phyloP scores from a whole-genome alignment of 2,113 vertebrate species.

The Pleuronectes platessa region DNA sequence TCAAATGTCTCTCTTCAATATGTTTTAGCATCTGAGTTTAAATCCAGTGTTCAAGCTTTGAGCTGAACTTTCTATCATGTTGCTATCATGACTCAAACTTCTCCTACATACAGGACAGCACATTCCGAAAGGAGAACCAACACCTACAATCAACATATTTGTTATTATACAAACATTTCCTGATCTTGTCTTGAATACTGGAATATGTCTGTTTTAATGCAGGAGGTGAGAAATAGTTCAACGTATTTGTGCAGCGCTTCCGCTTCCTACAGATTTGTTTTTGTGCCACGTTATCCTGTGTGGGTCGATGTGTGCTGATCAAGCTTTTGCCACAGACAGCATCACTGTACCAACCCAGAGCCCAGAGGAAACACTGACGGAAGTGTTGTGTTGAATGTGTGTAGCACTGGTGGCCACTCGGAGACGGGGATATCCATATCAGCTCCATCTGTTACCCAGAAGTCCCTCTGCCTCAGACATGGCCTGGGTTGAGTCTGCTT shows the following conservation, averaged over 20 bases:
- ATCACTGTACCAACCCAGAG: conserved; percentile 18
- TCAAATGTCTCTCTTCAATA: background rate
- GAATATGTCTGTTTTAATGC: too few species aligned
- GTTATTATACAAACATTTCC: background rate
- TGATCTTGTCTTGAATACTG: background rate
- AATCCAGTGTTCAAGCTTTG: conserved; percentile 3
- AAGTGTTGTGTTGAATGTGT: conserved; percentile 50
- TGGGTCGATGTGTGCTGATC: background rate
- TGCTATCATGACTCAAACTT: background rate
- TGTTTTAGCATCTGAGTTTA: background rate
- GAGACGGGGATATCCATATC: conserved; percentile 54
- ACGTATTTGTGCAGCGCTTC: background rate
- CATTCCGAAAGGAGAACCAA: too few species aligned
- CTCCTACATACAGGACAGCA: too few species aligned
- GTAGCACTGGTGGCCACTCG: conserved; percentile 54
- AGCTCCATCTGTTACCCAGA: conserved; percentile 64
- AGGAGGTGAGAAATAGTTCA: too few species aligned
- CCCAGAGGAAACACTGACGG: conserved; percentile 48
- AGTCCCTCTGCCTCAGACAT: conserved; percentile 40
- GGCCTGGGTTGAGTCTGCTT: conserved; percentile 32
- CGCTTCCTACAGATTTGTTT: background rate
- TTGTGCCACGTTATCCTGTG: background rate
- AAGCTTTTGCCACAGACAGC: conserved; percentile 30
- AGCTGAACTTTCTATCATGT: conserved; percentile 8
- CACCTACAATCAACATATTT: background rate